These are phyloP conservation scores for Pollenia griseotomentosa DNA, from an alignment of 2,888 invertebrate genomes.

Conservation along the genomic window DNA sequence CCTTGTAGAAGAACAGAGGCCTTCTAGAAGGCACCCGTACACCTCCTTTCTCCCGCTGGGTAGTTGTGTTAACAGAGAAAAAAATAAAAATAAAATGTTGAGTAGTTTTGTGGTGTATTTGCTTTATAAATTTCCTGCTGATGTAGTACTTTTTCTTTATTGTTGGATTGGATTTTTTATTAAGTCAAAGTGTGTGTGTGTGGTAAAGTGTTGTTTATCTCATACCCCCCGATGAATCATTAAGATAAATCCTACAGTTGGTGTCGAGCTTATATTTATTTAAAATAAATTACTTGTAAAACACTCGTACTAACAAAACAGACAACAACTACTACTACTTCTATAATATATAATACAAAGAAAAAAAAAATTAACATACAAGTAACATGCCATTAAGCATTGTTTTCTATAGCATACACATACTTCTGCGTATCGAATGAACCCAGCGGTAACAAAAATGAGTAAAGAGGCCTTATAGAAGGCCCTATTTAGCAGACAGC, in stretches of 20 bases:
- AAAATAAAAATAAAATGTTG: neutral
- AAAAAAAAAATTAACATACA: slow-evolving; percentile 44
- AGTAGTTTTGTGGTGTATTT: slow-evolving; percentile 45
- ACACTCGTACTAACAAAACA: slow-evolving; percentile 49
- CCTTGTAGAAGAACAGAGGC: too few relatives aligned
- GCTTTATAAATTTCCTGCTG: slow-evolving; percentile 58
- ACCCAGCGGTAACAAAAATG: too few relatives aligned
- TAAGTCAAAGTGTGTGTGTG: neutral
- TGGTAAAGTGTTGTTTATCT: neutral
- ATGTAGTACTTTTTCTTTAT: slow-evolving; percentile 27
- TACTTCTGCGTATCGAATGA: slow-evolving; percentile 14
- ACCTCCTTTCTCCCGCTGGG: too few relatives aligned
- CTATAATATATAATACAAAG: slow-evolving; percentile 34
- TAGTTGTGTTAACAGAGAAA: neutral
- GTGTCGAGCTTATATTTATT: slow-evolving; percentile 71
- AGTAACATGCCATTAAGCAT: slow-evolving; percentile 56
- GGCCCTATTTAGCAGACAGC: too few relatives aligned
- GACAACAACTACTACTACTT: slow-evolving; percentile 8
- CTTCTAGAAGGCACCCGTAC: too few relatives aligned
- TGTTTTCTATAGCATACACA: slow-evolving; percentile 20
- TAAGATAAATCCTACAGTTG: slow-evolving; percentile 73
- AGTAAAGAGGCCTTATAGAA: too few relatives aligned
- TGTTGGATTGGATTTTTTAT: neutral
- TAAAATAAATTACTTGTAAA: slow-evolving; percentile 72
- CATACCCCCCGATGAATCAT: slow-evolving; percentile 70